These are phyloP conservation scores for Spilogale gracilis DNA, from an alignment of 2,113 vertebrate genomes.

Conservation along the genomic window DNA sequence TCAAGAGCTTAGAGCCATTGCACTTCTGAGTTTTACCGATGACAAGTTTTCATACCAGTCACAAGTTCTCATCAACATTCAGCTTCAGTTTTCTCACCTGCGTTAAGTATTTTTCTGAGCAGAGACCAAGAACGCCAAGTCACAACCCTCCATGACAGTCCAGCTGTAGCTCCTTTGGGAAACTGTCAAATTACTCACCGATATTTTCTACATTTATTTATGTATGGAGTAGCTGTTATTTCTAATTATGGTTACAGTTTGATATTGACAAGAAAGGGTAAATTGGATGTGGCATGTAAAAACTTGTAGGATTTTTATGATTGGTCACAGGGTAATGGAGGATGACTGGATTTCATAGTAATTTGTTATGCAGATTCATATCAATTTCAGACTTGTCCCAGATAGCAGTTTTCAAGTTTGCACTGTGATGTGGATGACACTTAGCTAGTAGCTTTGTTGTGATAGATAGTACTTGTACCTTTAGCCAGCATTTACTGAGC, in stretches of 20 bases:
- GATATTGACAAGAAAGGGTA: neutral
- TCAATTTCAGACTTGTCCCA: neutral
- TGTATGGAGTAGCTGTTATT: neutral
- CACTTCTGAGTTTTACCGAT: neutral
- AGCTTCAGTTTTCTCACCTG: neutral
- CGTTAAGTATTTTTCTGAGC: neutral
- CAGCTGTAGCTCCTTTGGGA: neutral
- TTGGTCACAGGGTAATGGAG: neutral
- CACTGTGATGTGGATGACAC: neutral
- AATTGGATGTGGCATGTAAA: neutral
- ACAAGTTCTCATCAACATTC: neutral
- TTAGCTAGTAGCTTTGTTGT: neutral
- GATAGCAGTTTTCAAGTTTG: neutral
- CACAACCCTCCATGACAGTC: neutral
- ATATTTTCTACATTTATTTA: neutral
- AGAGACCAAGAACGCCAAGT: neutral
- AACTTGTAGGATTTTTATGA: neutral
- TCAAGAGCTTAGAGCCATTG: neutral
- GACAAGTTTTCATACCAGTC: neutral
- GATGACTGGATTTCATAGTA: neutral
- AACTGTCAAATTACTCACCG: neutral
- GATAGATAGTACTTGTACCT: neutral
- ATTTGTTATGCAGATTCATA: neutral
- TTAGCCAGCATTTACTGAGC: neutral
- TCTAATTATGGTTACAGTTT: conserved; percentile 3